phyloP scores from a whole-genome alignment of 2,797 vertebrate species.

The Luscinia luscinia region DNA sequence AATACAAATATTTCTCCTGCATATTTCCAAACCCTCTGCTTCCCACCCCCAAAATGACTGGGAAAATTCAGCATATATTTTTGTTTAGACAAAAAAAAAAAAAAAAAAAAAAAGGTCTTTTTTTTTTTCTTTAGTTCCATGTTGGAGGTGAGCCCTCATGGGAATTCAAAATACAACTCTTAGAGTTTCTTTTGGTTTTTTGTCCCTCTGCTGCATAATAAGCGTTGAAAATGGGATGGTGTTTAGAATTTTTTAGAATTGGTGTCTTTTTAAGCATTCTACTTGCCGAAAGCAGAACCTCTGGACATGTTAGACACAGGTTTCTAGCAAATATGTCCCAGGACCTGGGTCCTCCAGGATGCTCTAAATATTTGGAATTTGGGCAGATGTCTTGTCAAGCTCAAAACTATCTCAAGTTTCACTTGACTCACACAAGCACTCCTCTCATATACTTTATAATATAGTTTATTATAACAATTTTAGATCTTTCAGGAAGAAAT shows the following conservation, averaged over 20 bases:
- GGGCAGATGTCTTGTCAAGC: neutral
- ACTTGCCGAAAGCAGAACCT: neutral
- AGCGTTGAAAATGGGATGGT: neutral
- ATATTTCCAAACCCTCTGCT: neutral
- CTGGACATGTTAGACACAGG: fast-evolving
- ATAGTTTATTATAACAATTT: neutral
- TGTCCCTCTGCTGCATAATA: neutral
- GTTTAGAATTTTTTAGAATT: neutral
- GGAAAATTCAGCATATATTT: neutral
- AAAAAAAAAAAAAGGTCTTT: too few relatives aligned
- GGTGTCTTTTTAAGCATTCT: neutral
- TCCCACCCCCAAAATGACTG: neutral
- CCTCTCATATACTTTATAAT: too few relatives aligned
- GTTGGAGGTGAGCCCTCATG: neutral
- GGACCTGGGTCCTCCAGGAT: neutral
- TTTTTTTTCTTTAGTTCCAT: neutral
- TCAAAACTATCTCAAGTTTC: neutral
- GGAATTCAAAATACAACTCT: neutral
- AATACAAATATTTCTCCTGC: neutral
- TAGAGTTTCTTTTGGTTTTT: neutral
- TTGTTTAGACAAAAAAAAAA: neutral
- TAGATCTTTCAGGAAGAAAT: neutral
- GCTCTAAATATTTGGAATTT: neutral
- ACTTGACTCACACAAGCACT: neutral
- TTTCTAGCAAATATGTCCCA: neutral